These are phyloP conservation scores for Strongylocentrotus purpuratus DNA, from an alignment of 35 echinoderm and acorn worm species.

Conservation along the genomic window DNA sequence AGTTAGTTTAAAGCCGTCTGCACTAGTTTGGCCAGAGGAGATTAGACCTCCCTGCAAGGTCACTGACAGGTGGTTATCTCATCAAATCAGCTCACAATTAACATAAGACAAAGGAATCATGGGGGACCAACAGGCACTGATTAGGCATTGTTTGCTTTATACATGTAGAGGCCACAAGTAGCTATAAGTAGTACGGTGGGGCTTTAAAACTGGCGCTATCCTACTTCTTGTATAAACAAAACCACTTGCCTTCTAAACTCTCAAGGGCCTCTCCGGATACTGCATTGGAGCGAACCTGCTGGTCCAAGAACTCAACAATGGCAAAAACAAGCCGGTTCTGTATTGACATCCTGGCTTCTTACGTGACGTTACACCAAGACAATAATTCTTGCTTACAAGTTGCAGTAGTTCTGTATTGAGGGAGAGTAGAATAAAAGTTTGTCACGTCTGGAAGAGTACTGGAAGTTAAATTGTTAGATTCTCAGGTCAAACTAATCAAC, in stretches of 20 bases:
- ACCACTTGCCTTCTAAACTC: slow-evolving; percentile 83
- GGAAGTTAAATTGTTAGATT: too few relatives aligned
- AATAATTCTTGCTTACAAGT: neutral
- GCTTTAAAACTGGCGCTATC: neutral
- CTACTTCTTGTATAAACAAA: neutral
- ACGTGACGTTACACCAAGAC: neutral
- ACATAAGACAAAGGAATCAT: too few relatives aligned
- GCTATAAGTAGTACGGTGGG: too few relatives aligned
- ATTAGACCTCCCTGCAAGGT: too few relatives aligned
- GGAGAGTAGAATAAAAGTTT: neutral
- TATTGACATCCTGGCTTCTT: slow-evolving; percentile 70
- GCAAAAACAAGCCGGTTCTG: slow-evolving; percentile 77
- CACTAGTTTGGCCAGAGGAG: too few relatives aligned
- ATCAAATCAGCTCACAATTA: too few relatives aligned
- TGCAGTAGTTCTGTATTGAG: neutral
- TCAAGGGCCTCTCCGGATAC: slow-evolving; percentile 82
- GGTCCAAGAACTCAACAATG: slow-evolving; percentile 85
- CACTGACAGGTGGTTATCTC: too few relatives aligned
- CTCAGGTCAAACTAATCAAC: too few relatives aligned
- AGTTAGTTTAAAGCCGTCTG: neutral
- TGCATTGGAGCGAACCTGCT: slow-evolving; percentile 66
- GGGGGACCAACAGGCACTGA: too few relatives aligned
- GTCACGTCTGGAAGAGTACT: too few relatives aligned
- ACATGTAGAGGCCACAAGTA: neutral
- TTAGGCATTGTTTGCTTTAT: too few relatives aligned